These are phyloP conservation scores for Sinocyclocheilus anophthalmus DNA, from an alignment of 2,113 vertebrate genomes.

Conservation along the genomic window DNA sequence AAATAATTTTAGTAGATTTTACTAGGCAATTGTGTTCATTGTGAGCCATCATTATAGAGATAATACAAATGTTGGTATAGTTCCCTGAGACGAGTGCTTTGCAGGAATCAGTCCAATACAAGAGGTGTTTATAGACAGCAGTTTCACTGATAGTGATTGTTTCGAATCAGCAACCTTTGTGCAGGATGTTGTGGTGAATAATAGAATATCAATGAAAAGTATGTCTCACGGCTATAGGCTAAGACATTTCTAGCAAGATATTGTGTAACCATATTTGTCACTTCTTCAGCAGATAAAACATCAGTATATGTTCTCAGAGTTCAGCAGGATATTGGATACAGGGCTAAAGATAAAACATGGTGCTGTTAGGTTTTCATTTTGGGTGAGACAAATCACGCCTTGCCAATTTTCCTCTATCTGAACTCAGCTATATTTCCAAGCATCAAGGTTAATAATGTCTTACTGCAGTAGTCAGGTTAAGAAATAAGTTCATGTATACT, in stretches of 20 bases:
- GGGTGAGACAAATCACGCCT: conserved; percentile 5
- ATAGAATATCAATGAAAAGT: conserved; percentile 6
- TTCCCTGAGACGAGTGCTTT: not conserved
- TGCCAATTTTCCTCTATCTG: conserved; percentile 8
- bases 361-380: conserved; percentile 26
- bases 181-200: not conserved
- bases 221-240: not conserved
- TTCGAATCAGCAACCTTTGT: conserved; percentile 20
- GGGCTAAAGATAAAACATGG: conserved; percentile 20
- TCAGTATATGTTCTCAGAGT: conserved; percentile 16
- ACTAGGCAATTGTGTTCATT: not conserved
- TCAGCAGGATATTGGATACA: conserved; percentile 33
- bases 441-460: conserved; percentile 15
- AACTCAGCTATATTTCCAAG: not conserved
- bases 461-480: not conserved
- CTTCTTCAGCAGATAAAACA: conserved; percentile 12
- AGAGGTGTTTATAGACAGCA: not conserved
- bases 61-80: too few species aligned
- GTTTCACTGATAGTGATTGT: conserved; percentile 5
- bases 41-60: not conserved
- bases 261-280: conserved; percentile 24
- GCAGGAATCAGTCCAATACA: conserved; percentile 3
- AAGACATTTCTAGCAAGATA: not conserved
- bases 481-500: not conserved
- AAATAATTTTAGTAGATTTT: not conserved